Percentiles rank a stretch among this genome's conserved stretches.
Evolutionary conservation across 2,113 vertebrate genomes (phyloP).

Genomic region (Gambusia affinis): DNA sequence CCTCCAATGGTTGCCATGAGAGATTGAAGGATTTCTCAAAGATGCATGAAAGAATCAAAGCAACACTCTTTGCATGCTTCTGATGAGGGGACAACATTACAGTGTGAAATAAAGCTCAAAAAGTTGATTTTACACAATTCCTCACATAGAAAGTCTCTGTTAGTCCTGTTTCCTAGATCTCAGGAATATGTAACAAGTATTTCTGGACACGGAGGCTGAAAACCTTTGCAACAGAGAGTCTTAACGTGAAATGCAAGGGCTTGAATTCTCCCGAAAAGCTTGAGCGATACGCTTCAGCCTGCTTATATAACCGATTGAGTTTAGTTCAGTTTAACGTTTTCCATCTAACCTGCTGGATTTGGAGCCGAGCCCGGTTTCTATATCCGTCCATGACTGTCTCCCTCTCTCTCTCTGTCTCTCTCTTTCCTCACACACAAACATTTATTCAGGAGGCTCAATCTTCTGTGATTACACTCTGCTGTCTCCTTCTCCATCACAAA

Average conservation of each 20-base stretch:
- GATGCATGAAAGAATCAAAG: no score
- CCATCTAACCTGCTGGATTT: not conserved
- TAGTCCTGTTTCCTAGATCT: not conserved
- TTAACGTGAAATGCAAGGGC: constrained; percentile 13
- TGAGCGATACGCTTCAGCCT: constrained; percentile 12
- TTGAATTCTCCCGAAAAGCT: constrained; percentile 13
- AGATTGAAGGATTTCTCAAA: no score
- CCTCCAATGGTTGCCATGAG: no score
- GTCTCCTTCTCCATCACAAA: constrained; percentile 7
- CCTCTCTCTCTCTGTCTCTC: not conserved
- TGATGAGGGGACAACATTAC: no score
- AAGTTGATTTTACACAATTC: not conserved
- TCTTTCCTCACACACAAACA: not conserved
- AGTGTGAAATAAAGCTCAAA: no score
- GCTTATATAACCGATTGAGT: constrained; percentile 1
- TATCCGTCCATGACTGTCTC: not conserved
- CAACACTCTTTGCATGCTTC: no score
- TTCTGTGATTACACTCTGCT: constrained; percentile 14
- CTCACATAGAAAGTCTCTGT: not conserved
- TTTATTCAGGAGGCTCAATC: constrained; percentile 1
- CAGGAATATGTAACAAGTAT: not conserved
- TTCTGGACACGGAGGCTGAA: not conserved
- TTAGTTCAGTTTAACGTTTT: constrained; percentile 12
- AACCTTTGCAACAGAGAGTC: not conserved
- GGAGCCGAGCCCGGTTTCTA: not conserved